Conservation (phyloP, 2,113 vertebrate species). For the Numenius arquata region DNA sequence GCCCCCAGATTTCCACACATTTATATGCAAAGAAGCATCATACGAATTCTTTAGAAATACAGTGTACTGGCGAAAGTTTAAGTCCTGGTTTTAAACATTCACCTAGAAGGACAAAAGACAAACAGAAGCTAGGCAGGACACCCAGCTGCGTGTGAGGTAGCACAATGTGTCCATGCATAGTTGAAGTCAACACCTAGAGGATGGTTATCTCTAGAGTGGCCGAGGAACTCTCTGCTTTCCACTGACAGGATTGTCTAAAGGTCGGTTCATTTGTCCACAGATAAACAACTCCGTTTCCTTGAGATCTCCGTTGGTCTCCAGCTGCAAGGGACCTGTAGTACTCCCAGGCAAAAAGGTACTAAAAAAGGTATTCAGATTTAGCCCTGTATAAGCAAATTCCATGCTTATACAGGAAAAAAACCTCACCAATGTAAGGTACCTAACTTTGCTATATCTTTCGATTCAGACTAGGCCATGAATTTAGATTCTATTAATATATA, state of each 20-base stretch:
- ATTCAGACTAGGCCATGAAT: neutral
- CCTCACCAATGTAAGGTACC: neutral
- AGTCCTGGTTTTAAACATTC: neutral
- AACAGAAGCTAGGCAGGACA: neutral
- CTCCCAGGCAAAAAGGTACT: neutral
- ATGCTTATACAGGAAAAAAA: neutral
- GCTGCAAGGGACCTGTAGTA: rapidly evolving
- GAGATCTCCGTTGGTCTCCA: neutral
- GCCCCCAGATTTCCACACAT: neutral
- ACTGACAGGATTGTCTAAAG: neutral
- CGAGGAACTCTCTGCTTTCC: neutral
- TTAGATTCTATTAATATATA: neutral
- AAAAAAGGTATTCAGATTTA: neutral
- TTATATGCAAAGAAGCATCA: neutral
- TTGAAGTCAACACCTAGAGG: neutral
- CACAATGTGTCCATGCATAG: neutral
- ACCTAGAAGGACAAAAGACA: neutral
- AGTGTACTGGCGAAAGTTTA: neutral
- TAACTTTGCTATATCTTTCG: neutral
- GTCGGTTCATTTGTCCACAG: rapidly evolving
- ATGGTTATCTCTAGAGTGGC: neutral
- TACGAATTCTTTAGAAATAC: neutral
- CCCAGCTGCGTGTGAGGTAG: neutral
- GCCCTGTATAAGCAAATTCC: neutral
- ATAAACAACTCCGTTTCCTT: neutral